These are phyloP conservation scores for Anorthoa munda DNA, from an alignment of 2,888 invertebrate species.

Conservation along the genomic window DNA sequence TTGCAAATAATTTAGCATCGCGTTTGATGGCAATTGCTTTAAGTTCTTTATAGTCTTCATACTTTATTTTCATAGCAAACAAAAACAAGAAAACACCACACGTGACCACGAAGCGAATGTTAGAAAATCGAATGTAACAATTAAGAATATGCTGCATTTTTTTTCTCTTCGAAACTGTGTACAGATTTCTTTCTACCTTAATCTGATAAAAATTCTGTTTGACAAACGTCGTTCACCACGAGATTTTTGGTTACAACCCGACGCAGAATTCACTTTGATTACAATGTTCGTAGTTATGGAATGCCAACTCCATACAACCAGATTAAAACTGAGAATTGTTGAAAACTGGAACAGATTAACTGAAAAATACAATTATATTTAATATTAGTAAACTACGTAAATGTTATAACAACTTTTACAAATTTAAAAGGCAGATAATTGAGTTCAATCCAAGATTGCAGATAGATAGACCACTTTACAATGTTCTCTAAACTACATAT, in stretches of 20 bases:
- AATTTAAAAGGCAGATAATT: neutral
- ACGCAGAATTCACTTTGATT: constrained; percentile 1
- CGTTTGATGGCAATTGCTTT: neutral
- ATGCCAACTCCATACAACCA: neutral
- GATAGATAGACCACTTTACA: neutral
- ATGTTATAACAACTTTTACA: neutral
- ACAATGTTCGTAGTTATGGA: neutral
- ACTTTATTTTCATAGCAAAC: neutral
- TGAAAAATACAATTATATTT: neutral
- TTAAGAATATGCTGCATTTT: constrained; percentile 15
- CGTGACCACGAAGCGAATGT: neutral
- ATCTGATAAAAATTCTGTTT: constrained; percentile 10
- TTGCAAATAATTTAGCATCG: neutral
- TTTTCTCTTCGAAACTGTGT: neutral
- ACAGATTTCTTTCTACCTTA: neutral
- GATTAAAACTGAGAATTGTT: neutral
- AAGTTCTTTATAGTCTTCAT: neutral
- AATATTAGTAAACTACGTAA: neutral
- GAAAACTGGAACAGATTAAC: neutral
- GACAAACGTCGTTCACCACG: constrained; percentile 9
- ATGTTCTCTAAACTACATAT: neutral
- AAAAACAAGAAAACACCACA: constrained; percentile 10
- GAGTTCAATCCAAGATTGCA: neutral
- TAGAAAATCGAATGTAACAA: neutral
- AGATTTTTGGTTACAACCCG: constrained; percentile 7